Evolutionary conservation across 2,797 vertebrate genomes (phyloP), one percentile per base, ranked within the genome.

Genomic region (Telmatherina bonti): DNA sequence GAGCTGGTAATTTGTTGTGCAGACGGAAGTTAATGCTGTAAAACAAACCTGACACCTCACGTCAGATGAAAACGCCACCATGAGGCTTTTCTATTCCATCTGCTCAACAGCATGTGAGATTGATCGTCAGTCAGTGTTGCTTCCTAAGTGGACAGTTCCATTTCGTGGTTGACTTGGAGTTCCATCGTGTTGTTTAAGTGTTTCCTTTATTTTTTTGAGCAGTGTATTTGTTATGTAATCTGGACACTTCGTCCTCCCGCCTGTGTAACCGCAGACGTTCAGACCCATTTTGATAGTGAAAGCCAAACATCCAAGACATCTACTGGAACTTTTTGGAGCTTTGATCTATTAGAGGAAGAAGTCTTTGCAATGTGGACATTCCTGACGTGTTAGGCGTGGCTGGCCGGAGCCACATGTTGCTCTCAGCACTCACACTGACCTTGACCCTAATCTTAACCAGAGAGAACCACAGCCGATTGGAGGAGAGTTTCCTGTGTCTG

Each of bases 21-120:
- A 67, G 70, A 27, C 8, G 1, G 27, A 15, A 55, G 33, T 60
- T 27, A 2, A 1, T 63, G 67, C 62, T 63, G 72, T 54, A n/a
- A n/a, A n/a, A n/a, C 58, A 36, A 59, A 66, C 20, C 56, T 49
- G 62, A 49, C 43, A 5, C 2, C 43, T 74, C 30, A 12, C 24
- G 45, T 72, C 16, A 41, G 51, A 8, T 18, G 11, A 43, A 72
- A 18, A 9, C 38, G 7, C 16, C n/a, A n/a, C n/a, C n/a, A n/a
- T n/a, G n/a, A n/a, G n/a, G n/a, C n/a, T n/a, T n/a, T n/a, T n/a
- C n/a, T n/a, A n/a, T n/a, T n/a, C n/a, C n/a, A n/a, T n/a, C n/a
- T n/a, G n/a, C n/a, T n/a, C n/a, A n/a, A n/a, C n/a, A n/a, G n/a
- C n/a, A n/a, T n/a, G n/a, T n/a, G n/a, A n/a, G n/a, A n/a, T n/a